Evolutionary conservation across 2,113 vertebrate species (phyloP), one percentile per base, ranked within the genome.

Genomic region (Tor tambroides): DNA sequence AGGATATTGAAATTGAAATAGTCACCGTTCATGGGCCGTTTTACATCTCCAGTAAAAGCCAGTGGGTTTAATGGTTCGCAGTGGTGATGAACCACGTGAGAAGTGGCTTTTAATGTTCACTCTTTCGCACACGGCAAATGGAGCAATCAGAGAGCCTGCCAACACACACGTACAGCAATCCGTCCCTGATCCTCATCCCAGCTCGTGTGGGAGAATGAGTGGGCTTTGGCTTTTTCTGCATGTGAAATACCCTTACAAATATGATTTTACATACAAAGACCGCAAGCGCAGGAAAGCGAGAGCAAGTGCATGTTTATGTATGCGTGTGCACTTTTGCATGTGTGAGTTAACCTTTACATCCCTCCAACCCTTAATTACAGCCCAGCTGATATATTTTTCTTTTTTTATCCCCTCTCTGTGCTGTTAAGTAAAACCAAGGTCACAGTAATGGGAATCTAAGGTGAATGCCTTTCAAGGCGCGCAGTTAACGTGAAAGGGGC

Each of bases 371-470:
- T 94, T 95, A 92, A 93, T 93, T 92, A 91, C 88, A 85, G 87
- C 88, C 90, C 86, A 88, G 92, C 92, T 90, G 91, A 91, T 93
- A 89, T 86, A 86, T 84, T 87, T 84, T 76, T 54, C 5, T 61
- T 90, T 89, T 92, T 89, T 87, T 74, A 86, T 85, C 30, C 54
- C 85, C 72, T 83, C 86, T 88, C 84, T 32, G 43, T 78, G 38
- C 86, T 88, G 87, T 93, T 92, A 90, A 89, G 91, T 90, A 92
- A 90, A 95, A 92, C 93, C 95, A 96, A 96, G 95, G 95, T 95
- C 95, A 94, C 89, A 86, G 92, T 95, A 95, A 96, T 95, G 91
- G 93, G 93, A 93, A 93, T 90, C 90, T 92, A 94, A 95, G 95
- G 94, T 95, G 95, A 95, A 89, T 93, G 94, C 94, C 89, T 94